phyloP scores from a whole-genome alignment of 2,797 vertebrate genomes.

The Sibirionetta formosa region DNA sequence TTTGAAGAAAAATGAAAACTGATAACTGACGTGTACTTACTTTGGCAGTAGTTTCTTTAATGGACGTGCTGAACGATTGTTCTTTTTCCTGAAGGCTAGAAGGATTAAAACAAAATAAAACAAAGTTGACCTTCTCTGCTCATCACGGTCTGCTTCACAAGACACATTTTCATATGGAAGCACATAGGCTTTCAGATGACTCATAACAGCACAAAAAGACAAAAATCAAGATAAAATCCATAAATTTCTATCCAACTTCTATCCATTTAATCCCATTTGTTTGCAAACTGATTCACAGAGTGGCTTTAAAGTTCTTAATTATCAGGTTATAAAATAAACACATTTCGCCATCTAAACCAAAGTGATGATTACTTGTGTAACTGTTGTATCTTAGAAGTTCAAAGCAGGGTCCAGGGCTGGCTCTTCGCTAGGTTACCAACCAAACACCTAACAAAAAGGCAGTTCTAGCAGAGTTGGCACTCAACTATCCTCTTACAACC shows the following conservation, averaged over 20 bases:
- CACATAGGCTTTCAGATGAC: not conserved
- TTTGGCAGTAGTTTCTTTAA: slow-evolving; percentile 90
- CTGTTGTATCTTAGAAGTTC: not conserved
- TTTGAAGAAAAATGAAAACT: not conserved
- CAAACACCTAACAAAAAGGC: not conserved
- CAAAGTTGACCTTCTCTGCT: slow-evolving; percentile 1
- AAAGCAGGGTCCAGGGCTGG: not conserved
- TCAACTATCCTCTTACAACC: not conserved
- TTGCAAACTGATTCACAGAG: not conserved
- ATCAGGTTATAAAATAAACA: not conserved
- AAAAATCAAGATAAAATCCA: not conserved
- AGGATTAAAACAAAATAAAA: slow-evolving; percentile 59
- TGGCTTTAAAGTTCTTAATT: not conserved
- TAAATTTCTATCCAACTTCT: not conserved
- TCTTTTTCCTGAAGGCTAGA: slow-evolving; percentile 92
- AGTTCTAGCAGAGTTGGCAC: not conserved
- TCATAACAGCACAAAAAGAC: not conserved
- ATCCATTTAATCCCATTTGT: not conserved
- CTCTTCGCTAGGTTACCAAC: not conserved
- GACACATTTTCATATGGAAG: not conserved
- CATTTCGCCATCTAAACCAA: not conserved
- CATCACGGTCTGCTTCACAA: not conserved
- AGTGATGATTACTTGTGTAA: not conserved
- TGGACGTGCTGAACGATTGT: slow-evolving; percentile 83
- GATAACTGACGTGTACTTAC: slow-evolving; percentile 81